Evolutionary conservation across 1,140 invertebrate genomes (phyloP).

Genomic region (Agrypnia vestita): DNA sequence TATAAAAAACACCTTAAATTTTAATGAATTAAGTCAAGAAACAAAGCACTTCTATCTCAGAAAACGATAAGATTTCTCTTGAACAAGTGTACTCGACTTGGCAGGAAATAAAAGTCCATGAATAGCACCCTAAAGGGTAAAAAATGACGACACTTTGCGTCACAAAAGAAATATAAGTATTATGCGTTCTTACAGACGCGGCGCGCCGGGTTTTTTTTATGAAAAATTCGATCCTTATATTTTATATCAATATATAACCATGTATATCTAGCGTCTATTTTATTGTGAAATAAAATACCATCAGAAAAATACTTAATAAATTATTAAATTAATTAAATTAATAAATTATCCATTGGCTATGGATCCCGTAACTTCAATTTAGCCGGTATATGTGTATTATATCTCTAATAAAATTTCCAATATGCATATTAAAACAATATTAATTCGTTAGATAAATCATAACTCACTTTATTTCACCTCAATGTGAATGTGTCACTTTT

Average conservation of each 20-base stretch:
- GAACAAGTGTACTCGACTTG: constrained; percentile 47
- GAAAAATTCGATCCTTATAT: constrained; percentile 1
- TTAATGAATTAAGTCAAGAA: constrained; percentile 44
- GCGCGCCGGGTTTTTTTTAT: constrained; percentile 15
- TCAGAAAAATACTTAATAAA: no score
- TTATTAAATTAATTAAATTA: no score
- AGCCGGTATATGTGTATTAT: no score
- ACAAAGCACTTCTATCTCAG: constrained; percentile 41
- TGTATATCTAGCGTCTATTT: no score
- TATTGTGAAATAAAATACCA: no score
- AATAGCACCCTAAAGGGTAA: constrained; percentile 49
- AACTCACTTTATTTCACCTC: no score
- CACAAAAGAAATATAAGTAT: constrained; percentile 53
- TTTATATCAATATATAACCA: neutral
- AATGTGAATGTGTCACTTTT: no score
- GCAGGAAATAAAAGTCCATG: constrained; percentile 45
- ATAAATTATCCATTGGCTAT: no score
- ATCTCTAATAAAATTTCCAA: no score
- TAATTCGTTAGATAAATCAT: no score
- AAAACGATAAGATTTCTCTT: constrained; percentile 46
- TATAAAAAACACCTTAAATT: constrained; percentile 39
- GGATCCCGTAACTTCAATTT: no score
- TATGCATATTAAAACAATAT: no score
- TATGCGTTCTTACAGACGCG: constrained; percentile 4
- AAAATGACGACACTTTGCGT: constrained; percentile 45